Percentiles rank a stretch among this genome's conserved stretches.
phyloP scores from a whole-genome alignment of 2,797 vertebrate species.

The Merluccius polli region DNA sequence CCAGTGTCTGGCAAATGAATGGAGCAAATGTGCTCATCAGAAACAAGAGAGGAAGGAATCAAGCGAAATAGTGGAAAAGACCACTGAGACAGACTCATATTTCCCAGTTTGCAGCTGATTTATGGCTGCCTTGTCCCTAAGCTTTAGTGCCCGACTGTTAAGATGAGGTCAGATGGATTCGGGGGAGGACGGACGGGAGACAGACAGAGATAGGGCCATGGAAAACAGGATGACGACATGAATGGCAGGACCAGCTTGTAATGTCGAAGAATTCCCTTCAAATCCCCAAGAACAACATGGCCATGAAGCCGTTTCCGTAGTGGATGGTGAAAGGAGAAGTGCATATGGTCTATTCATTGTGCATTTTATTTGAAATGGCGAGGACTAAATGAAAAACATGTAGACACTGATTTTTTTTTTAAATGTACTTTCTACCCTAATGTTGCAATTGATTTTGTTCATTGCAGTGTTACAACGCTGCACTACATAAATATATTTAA shows the following conservation, averaged over 20 bases:
- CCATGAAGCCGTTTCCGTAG: neutral
- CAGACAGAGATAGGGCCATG: neutral
- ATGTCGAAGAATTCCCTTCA: neutral
- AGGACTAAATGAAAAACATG: neutral
- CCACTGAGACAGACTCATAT: neutral
- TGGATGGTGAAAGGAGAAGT: neutral
- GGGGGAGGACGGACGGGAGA: neutral
- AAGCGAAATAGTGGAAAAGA: neutral
- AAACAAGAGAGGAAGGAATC: constrained; percentile 19
- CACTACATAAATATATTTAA: too few species aligned
- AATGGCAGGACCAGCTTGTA: neutral
- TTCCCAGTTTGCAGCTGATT: neutral
- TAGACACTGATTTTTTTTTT: neutral
- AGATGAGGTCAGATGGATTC: too few species aligned
- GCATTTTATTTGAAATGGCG: neutral
- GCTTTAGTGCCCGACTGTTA: neutral
- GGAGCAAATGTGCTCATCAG: constrained; percentile 23
- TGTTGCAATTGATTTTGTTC: neutral
- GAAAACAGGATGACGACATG: neutral
- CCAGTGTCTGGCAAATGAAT: constrained; percentile 42
- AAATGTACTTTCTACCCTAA: neutral
- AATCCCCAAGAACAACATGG: neutral
- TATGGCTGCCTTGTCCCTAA: neutral
- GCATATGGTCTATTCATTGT: neutral
- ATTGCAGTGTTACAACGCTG: neutral